A percentile compares a stretch with the other conserved stretches of the same genome.
Evolutionary conservation across 2,797 vertebrate species (phyloP).

Genomic region (Petrocephalus schoutedeni): DNA sequence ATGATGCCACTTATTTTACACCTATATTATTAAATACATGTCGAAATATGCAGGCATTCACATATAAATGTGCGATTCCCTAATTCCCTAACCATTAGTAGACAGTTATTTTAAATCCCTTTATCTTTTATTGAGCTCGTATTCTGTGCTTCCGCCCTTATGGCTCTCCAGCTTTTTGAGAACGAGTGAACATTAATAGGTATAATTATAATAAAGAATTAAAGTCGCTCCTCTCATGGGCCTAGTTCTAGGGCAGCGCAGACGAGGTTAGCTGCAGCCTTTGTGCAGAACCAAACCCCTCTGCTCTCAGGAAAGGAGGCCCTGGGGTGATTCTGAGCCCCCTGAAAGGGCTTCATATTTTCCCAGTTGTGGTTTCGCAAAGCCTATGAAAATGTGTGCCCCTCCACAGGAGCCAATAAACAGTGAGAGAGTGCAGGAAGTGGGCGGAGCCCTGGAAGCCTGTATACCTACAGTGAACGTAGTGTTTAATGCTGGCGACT

Average conservation of each 20-base stretch:
- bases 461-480: conserved; percentile 57
- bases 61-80: neutral
- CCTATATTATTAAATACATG: conserved; percentile 1
- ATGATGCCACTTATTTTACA: neutral
- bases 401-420: conserved; percentile 25
- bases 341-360: conserved; percentile 3
- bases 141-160: neutral
- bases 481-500: conserved; percentile 51
- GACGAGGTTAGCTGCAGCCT: conserved; percentile 15
- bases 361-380: conserved; percentile 21
- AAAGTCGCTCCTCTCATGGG: conserved; percentile 14
- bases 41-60: neutral
- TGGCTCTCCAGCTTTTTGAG: neutral
- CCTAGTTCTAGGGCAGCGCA: conserved; percentile 12
- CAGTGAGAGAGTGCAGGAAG: neutral
- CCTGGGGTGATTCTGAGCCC: neutral
- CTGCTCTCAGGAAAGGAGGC: conserved; percentile 16
- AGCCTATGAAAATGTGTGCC: conserved; percentile 18
- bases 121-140: neutral
- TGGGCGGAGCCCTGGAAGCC: conserved; percentile 48
- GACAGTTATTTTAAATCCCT: neutral
- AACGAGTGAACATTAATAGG: neutral
- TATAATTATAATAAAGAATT: conserved; percentile 1
- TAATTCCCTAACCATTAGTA: neutral
- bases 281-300: conserved; percentile 4